These are phyloP conservation scores for Pheosia gnoma DNA, from an alignment of 2,888 invertebrate genomes.

Conservation along the genomic window DNA sequence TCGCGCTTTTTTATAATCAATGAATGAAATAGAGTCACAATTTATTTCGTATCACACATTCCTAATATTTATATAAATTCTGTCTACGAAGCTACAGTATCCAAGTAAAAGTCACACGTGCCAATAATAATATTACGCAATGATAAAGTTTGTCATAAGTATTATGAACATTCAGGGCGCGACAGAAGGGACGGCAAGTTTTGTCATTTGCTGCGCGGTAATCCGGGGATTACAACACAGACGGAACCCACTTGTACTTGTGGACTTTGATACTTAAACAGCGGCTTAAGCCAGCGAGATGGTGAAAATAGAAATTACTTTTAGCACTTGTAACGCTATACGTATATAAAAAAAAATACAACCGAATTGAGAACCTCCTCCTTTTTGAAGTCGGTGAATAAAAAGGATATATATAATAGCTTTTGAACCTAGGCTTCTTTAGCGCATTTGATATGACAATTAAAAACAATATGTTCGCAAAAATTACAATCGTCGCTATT, in stretches of 20 bases:
- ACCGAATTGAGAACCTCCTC: no score
- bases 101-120: background rate
- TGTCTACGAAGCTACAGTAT: background rate
- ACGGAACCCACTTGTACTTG: slow-evolving; percentile 1
- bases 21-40: no score
- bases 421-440: no score
- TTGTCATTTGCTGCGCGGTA: slow-evolving; percentile 2
- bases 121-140: background rate
- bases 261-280: background rate
- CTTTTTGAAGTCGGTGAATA: no score
- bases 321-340: background rate
- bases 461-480: no score
- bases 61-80: no score
- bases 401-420: no score
- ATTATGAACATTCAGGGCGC: slow-evolving; percentile 1
- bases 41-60: no score
- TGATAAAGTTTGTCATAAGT: background rate
- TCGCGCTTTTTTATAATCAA: no score
- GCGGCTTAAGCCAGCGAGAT: background rate
- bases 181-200: background rate
- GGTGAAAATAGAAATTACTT: background rate
- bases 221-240: background rate
- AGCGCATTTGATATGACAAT: no score
- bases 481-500: no score
- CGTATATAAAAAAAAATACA: no score